Conservation (phyloP, 2,888 invertebrate genomes). For the Drosophila pseudotakahashii region DNA sequence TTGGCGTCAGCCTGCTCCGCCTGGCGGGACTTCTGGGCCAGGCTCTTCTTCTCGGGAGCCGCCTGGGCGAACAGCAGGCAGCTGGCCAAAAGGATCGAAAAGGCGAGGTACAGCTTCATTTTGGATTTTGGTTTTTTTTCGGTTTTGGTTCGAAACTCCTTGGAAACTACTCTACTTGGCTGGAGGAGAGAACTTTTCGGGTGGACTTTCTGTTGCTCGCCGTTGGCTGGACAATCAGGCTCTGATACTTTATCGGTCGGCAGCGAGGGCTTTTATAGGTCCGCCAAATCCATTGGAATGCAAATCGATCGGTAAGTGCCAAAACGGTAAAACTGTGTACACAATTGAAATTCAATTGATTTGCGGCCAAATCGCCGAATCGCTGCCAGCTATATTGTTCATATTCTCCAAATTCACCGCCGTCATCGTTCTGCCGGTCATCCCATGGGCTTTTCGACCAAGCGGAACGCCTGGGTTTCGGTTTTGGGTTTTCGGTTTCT, state of each 20-base stretch:
- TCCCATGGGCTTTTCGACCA: constrained; percentile 24
- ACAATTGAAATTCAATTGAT: constrained; percentile 62
- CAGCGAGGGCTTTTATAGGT: constrained; percentile 74
- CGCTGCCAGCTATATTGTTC: constrained; percentile 69
- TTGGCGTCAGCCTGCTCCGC: constrained; percentile 38
- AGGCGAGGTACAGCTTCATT: constrained; percentile 35
- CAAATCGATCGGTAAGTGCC: constrained; percentile 50
- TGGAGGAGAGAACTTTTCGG: constrained; percentile 62
- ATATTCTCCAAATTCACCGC: constrained; percentile 62
- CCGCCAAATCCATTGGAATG: constrained; percentile 39
- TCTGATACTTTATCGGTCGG: constrained; percentile 70
- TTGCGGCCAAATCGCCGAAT: constrained; percentile 34
- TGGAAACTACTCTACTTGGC: constrained; percentile 59
- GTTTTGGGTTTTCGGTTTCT: neutral
- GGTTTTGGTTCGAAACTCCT: neutral
- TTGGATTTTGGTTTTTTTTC: neutral
- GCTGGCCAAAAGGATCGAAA: constrained; percentile 45
- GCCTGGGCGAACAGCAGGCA: constrained; percentile 44
- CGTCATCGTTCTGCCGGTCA: constrained; percentile 72
- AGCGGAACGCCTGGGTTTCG: constrained; percentile 26
- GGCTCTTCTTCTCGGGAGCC: constrained; percentile 21
- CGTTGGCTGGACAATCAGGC: constrained; percentile 71
- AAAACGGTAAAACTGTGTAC: constrained; percentile 57
- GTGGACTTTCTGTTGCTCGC: constrained; percentile 48
- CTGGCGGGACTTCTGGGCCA: constrained; percentile 2